Evolutionary conservation across 2,113 vertebrate species (phyloP), one percentile per base, ranked within the genome.

Genomic region (Chaenocephalus aceratus): DNA sequence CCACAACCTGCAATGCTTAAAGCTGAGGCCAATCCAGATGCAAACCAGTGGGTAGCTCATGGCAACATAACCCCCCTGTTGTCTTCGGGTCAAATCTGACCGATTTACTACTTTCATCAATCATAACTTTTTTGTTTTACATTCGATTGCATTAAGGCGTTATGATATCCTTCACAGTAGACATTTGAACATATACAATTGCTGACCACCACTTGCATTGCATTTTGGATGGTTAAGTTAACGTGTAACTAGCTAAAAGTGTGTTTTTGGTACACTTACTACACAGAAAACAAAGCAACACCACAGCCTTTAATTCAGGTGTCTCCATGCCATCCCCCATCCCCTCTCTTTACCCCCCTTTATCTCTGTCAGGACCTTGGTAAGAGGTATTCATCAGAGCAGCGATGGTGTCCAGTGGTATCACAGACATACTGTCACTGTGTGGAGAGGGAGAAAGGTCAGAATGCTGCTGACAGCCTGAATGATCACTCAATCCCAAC

Each of bases 401-500:
- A n/a, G n/a, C 41, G 78, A 69, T 61, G 49, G 52, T 65, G 86
- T 88, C 85, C 89, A 68, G 71, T 62, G 77, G 48, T 74, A 82
- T 84, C 84, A 71, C 85, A 87, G 79, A 89, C 87, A 77, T 49
- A 64, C 79, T 57, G 81, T 82, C 78, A 74, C 66, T 73, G 70
- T 62, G 69, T 21, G 36, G 75, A 5, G 57, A 56, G 63, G 65
- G 51, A 57, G 51, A 76, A 5, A 75, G 68, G 88, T 87, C 80
- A 85, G 65, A 84, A 58, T 48, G 52, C 65, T 69, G 36, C 77
- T 79, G 89, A 90, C 89, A 81, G 74, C 52, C 72, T 83, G 86
- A 88, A 91, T 86, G 71, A 92, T 91, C 87, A 72, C 87, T 92
- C 88, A 83, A 72, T 86, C 75, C 74, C 49, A 54, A 61, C 80